Conservation (phyloP, 2,888 invertebrate genomes). For the Hydraecia micacea region DNA sequence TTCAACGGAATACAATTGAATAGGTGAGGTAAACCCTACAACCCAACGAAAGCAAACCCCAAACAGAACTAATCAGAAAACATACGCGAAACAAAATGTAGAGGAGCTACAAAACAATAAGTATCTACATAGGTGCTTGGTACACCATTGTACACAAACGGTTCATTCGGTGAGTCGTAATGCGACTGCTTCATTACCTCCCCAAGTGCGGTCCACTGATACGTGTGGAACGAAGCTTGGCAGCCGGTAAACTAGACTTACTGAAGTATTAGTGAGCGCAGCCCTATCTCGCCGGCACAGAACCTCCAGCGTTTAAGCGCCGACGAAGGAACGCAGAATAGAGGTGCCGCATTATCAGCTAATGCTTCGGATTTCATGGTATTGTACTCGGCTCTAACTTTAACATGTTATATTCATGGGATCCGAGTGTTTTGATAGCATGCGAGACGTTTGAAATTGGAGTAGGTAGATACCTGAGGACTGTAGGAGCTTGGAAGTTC, state of each 20-base stretch:
- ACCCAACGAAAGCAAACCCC: neutral
- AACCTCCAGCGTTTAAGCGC: slow-evolving; percentile 57
- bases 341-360: slow-evolving; percentile 55
- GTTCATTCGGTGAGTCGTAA: slow-evolving; percentile 50
- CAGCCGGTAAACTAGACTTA: slow-evolving; percentile 73
- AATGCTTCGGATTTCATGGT: slow-evolving; percentile 59
- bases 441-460: slow-evolving; percentile 46
- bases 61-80: slow-evolving; percentile 23
- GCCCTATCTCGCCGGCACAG: slow-evolving; percentile 72
- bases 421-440: slow-evolving; percentile 38
- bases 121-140: slow-evolving; percentile 15
- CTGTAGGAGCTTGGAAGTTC: slow-evolving; percentile 5
- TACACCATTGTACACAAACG: slow-evolving; percentile 42
- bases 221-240: slow-evolving; percentile 70
- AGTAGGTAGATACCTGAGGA: neutral
- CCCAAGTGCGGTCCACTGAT: slow-evolving; percentile 75
- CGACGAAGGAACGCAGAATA: slow-evolving; percentile 54
- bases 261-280: slow-evolving; percentile 74
- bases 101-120: slow-evolving; percentile 53
- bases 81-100: slow-evolving; percentile 19
- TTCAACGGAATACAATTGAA: neutral
- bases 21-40: neutral
- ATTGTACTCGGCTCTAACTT: slow-evolving; percentile 53
- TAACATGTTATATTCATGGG: slow-evolving; percentile 54
- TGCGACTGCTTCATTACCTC: slow-evolving; percentile 71